A percentile compares a stretch with the other conserved stretches of the same genome.
These are phyloP conservation scores for Cryptocheilus praepositus DNA, from an alignment of 2,888 invertebrate genomes.

Conservation along the genomic window DNA sequence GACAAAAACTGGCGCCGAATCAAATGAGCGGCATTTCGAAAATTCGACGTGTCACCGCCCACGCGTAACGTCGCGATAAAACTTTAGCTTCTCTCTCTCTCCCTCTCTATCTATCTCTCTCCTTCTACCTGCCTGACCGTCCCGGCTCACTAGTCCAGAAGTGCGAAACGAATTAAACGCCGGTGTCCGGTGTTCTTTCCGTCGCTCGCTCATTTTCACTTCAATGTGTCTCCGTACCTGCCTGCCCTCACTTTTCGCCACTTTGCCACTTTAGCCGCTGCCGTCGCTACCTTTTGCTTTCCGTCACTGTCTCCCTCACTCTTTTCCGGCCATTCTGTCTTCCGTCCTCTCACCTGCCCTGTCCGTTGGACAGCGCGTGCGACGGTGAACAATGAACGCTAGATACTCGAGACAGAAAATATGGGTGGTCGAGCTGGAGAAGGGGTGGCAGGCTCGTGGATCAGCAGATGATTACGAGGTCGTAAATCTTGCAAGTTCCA, in stretches of 20 bases:
- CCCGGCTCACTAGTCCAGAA: constrained; percentile 45
- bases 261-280: constrained; percentile 12
- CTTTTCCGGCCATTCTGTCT: background rate
- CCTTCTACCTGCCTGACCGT: background rate
- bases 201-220: constrained; percentile 1
- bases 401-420: constrained; percentile 57
- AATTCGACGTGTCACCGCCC: constrained; percentile 24
- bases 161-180: constrained; percentile 65
- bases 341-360: constrained; percentile 24
- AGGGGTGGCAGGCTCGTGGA: constrained; percentile 40
- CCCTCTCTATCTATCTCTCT: too few species aligned
- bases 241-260: background rate
- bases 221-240: constrained; percentile 1
- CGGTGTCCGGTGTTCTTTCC: constrained; percentile 26
- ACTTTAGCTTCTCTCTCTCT: too few species aligned
- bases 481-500: constrained; percentile 58
- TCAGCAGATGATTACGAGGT: constrained; percentile 66
- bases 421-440: constrained; percentile 43
- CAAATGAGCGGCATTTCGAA: constrained; percentile 17
- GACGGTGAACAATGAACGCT: constrained; percentile 51
- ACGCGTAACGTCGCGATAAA: background rate
- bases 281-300: constrained; percentile 14
- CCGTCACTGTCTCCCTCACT: constrained; percentile 18
- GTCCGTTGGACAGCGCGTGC: constrained; percentile 9
- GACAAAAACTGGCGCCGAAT: constrained; percentile 3